These are phyloP conservation scores for Fregetta grallaria DNA, from an alignment of 2,113 vertebrate species.

Conservation along the genomic window DNA sequence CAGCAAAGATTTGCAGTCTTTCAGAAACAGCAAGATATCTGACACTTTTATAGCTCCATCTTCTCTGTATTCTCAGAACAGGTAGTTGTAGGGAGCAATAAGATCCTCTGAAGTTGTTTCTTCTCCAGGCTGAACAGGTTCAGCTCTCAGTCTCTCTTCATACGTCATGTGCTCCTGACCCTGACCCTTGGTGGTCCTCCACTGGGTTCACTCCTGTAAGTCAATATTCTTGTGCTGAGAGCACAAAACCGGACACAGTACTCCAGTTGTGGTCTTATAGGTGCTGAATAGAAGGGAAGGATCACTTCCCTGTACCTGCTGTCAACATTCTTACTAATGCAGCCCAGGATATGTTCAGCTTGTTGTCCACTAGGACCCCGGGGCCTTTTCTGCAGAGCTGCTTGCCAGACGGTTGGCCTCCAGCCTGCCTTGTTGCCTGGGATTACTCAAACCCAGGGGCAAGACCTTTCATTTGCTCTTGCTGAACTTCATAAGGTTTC, in stretches of 20 bases:
- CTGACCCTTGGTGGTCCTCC: neutral
- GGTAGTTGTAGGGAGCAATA: neutral
- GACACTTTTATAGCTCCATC: neutral
- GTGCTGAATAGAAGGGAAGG: neutral
- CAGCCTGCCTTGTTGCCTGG: neutral
- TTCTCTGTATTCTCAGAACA: neutral
- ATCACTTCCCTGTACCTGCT: neutral
- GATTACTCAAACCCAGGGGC: neutral
- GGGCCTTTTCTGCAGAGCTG: neutral
- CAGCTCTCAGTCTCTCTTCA: neutral
- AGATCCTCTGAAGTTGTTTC: neutral
- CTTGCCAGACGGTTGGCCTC: neutral
- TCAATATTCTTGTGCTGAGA: neutral
- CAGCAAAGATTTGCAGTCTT: neutral
- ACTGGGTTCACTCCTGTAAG: neutral
- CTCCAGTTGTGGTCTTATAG: neutral
- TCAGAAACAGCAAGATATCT: neutral
- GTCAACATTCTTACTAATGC: neutral
- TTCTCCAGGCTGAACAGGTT: neutral
- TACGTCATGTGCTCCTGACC: rapidly evolving
- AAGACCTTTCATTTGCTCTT: neutral
- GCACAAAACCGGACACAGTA: neutral
- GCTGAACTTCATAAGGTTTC: neutral
- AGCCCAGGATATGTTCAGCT: neutral
- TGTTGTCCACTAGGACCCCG: neutral